A percentile compares a stretch with the other conserved stretches of the same genome.
phyloP scores from a whole-genome alignment of 2,888 invertebrate genomes.

The Drosophila rubida region DNA sequence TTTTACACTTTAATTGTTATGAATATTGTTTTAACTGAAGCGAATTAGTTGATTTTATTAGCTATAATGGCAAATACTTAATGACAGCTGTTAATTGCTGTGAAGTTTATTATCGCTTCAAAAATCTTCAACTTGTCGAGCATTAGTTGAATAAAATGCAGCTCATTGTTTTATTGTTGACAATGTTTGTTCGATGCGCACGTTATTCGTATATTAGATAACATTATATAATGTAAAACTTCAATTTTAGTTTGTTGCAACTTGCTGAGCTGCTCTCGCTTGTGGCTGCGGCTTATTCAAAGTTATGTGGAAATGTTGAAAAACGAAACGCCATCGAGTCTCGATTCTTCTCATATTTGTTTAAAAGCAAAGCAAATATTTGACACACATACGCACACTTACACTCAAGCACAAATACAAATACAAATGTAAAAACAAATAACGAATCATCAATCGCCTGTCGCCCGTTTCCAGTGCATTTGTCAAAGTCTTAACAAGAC shows the following conservation, averaged over 20 bases:
- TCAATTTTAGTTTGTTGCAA: neutral
- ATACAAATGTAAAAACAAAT: slow-evolving; percentile 25
- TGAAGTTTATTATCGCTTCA: neutral
- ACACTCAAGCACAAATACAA: slow-evolving; percentile 9
- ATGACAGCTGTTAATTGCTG: no score
- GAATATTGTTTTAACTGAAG: no score
- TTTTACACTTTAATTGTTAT: no score
- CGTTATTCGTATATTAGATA: no score
- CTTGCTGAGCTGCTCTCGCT: slow-evolving; percentile 21
- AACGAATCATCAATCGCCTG: slow-evolving; percentile 49
- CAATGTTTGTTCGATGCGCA: no score
- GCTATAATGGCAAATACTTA: no score
- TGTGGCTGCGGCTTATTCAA: slow-evolving; percentile 21
- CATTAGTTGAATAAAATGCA: no score
- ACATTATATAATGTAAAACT: no score
- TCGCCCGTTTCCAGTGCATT: slow-evolving; percentile 56
- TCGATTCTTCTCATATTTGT: slow-evolving; percentile 47
- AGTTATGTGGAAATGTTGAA: slow-evolving; percentile 59
- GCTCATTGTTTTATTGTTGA: no score
- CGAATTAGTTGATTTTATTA: no score
- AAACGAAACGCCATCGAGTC: slow-evolving; percentile 49
- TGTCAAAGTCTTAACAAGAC: slow-evolving; percentile 51
- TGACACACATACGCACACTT: slow-evolving; percentile 37
- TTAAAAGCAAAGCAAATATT: slow-evolving; percentile 72
- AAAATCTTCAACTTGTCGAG: no score